A percentile compares a stretch with the other conserved stretches of the same genome.
These are phyloP conservation scores for Otus scops DNA, from an alignment of 2,797 vertebrate genomes.

Conservation along the genomic window DNA sequence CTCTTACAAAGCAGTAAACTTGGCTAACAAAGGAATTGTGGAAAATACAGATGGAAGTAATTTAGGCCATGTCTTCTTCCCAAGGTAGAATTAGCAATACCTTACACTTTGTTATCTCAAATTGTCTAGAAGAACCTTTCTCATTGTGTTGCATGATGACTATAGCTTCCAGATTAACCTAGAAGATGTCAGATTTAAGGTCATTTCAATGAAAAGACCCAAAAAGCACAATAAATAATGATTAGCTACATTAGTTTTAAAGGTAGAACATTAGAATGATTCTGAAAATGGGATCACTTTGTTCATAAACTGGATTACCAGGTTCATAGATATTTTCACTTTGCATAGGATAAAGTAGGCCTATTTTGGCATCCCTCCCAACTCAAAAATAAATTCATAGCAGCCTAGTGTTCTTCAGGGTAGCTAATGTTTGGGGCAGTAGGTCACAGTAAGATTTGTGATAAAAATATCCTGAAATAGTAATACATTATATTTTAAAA, in stretches of 20 bases:
- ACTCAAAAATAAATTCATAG: not conserved
- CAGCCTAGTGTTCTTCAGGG: not conserved
- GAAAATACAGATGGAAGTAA: not conserved
- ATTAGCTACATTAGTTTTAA: not conserved
- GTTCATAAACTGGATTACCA: not conserved
- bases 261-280: not conserved
- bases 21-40: accelerated
- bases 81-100: not conserved
- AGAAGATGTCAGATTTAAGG: not conserved
- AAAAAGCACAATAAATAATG: not conserved
- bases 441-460: not conserved
- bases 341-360: not conserved
- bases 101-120: not conserved
- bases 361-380: not conserved
- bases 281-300: not conserved
- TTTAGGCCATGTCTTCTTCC: not conserved
- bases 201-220: not conserved
- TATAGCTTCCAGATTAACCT: not conserved
- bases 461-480: not conserved
- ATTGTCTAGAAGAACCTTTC: not conserved
- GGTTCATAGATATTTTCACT: not conserved
- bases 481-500: not conserved
- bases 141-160: not conserved
- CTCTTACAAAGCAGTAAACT: not conserved
- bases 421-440: not conserved